phyloP scores from a whole-genome alignment of 1,140 invertebrate species.

The Luehdorfia chinensis region DNA sequence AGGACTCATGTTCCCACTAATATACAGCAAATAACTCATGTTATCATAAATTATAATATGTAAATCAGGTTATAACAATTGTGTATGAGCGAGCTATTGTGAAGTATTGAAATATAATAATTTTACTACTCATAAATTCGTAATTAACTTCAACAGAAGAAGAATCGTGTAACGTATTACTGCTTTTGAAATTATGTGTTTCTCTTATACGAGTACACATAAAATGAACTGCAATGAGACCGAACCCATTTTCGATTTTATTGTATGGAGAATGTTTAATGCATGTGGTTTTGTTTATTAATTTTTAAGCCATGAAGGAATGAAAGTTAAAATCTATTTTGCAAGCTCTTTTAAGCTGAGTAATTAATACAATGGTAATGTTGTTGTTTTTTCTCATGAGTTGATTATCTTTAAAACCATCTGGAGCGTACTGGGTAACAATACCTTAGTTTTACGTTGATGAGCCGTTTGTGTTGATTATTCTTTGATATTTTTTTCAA shows the following conservation, averaged over 20 bases:
- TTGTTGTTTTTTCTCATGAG: neutral
- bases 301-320: no score
- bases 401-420: neutral
- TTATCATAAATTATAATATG: conserved; percentile 24
- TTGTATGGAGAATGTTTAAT: no score
- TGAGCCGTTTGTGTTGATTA: neutral
- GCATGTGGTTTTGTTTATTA: no score
- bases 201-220: no score
- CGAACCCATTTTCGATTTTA: no score
- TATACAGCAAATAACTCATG: conserved; percentile 21
- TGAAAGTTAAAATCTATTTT: neutral
- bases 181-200: no score
- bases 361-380: neutral
- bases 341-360: neutral
- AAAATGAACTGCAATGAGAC: no score
- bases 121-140: neutral
- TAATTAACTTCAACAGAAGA: neutral
- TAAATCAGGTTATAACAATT: conserved; percentile 1
- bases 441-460: neutral
- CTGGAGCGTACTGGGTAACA: neutral
- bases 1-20: conserved; percentile 19
- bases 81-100: conserved; percentile 3
- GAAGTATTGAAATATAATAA: neutral
- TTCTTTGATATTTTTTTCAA: neutral
- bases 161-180: no score